phyloP scores from a whole-genome alignment of 2,797 vertebrate species.

The Enteromius mattozi region DNA sequence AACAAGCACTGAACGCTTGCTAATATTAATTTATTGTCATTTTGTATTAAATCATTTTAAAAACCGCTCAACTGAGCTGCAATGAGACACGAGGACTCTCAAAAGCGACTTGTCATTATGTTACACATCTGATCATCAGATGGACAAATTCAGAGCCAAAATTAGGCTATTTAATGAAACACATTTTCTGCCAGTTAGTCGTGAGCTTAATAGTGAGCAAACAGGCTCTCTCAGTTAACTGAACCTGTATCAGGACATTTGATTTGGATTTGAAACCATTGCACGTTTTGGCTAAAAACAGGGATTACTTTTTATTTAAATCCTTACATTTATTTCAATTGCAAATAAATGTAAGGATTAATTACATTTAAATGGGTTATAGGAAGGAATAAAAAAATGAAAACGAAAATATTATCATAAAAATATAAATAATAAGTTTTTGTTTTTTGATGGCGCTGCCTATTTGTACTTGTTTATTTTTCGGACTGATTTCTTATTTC shows the following conservation, averaged over 20 bases:
- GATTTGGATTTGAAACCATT: neutral
- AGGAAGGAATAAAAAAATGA: neutral
- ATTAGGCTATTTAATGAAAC: neutral
- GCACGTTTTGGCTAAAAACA: neutral
- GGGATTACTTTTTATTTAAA: neutral
- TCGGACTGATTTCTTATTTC: neutral
- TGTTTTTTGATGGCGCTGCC: neutral
- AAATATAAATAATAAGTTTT: neutral
- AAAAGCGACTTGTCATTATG: constrained; percentile 69
- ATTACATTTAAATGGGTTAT: neutral
- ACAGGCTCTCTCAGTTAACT: neutral
- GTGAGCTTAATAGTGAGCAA: neutral
- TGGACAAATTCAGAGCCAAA: constrained; percentile 67
- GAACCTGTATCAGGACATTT: neutral
- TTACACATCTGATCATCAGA: constrained; percentile 74
- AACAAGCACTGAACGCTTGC: neutral
- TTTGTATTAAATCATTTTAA: neutral
- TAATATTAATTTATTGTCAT: neutral
- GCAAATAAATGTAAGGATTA: neutral
- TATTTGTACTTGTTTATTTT: neutral
- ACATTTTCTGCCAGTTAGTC: neutral
- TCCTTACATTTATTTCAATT: neutral
- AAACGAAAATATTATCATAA: neutral
- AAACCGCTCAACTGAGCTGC: constrained; percentile 86
- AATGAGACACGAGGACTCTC: constrained; percentile 80